These are phyloP conservation scores for Kryptolebias marmoratus DNA, from an alignment of 2,113 vertebrate genomes.

Conservation along the genomic window DNA sequence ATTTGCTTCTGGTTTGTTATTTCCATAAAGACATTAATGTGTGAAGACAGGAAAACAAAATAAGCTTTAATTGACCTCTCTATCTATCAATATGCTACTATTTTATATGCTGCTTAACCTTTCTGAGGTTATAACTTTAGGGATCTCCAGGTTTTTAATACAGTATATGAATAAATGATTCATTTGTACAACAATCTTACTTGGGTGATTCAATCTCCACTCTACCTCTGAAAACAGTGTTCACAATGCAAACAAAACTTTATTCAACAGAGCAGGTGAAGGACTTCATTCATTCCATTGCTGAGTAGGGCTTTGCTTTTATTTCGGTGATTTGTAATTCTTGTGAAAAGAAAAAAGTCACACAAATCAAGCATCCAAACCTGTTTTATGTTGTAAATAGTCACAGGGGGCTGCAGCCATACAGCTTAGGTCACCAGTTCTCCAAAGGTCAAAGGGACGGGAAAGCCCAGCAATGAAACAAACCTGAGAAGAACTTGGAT, in stretches of 20 bases:
- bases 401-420: background rate
- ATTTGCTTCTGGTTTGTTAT: too few relatives aligned
- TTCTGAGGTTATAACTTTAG: conserved; percentile 62
- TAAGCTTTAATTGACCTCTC: conserved; percentile 76
- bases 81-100: conserved; percentile 79
- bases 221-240: background rate
- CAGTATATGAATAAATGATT: conserved; percentile 29
- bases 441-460: background rate
- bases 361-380: background rate
- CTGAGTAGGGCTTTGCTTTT: background rate
- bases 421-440: background rate
- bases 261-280: conserved; percentile 5
- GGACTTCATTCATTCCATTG: background rate
- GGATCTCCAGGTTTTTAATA: conserved; percentile 50
- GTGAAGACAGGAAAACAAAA: too few relatives aligned
- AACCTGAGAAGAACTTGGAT: too few relatives aligned
- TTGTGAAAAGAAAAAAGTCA: background rate
- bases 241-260: conserved; percentile 8
- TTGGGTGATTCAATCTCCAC: conserved; percentile 13
- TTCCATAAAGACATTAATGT: too few relatives aligned
- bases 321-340: background rate
- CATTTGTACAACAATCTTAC: conserved; percentile 24
- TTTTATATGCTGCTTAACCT: conserved; percentile 86
- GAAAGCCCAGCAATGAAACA: too few relatives aligned
- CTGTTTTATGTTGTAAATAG: background rate